A percentile compares a stretch with the other conserved stretches of the same genome.
These are phyloP conservation scores for Theodoxus fluviatilis DNA, from an alignment of 2,888 invertebrate species.

Conservation along the genomic window DNA sequence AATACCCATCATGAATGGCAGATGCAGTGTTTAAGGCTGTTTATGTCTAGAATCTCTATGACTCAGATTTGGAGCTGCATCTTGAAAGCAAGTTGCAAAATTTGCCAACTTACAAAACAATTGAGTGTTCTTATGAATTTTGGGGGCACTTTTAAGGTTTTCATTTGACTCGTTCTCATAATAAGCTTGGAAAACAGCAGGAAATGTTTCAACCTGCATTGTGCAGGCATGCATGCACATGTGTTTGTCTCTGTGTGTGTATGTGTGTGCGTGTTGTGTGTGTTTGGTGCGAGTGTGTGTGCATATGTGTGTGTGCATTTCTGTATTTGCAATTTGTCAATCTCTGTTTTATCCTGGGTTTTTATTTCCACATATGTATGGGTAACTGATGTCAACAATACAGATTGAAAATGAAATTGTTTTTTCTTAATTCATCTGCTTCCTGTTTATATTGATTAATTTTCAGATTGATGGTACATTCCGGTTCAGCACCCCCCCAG, in stretches of 20 bases:
- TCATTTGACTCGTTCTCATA: too few species aligned
- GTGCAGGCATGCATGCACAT: not conserved
- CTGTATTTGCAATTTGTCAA: not conserved
- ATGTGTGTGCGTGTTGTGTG: too few species aligned
- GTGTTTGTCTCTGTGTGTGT: not conserved
- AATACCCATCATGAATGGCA: too few species aligned
- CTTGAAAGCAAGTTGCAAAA: too few species aligned
- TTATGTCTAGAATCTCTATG: too few species aligned
- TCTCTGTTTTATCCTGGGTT: not conserved
- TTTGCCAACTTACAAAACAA: too few species aligned
- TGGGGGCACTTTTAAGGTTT: too few species aligned
- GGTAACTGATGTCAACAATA: not conserved
- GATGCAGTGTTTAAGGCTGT: too few species aligned
- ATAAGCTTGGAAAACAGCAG: not conserved
- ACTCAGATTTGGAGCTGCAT: too few species aligned
- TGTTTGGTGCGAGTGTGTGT: too few species aligned
- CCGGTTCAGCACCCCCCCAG: constrained; percentile 76
- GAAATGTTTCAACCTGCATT: not conserved
- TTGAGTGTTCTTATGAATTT: too few species aligned
- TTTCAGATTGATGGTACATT: constrained; percentile 83
- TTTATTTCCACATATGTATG: not conserved
- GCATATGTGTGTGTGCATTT: not conserved
- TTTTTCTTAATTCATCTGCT: not conserved
- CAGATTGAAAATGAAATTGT: not conserved
- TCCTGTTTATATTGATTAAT: not conserved